Conservation (phyloP, 2,797 vertebrate genomes). For the Podarcis lilfordi region DNA sequence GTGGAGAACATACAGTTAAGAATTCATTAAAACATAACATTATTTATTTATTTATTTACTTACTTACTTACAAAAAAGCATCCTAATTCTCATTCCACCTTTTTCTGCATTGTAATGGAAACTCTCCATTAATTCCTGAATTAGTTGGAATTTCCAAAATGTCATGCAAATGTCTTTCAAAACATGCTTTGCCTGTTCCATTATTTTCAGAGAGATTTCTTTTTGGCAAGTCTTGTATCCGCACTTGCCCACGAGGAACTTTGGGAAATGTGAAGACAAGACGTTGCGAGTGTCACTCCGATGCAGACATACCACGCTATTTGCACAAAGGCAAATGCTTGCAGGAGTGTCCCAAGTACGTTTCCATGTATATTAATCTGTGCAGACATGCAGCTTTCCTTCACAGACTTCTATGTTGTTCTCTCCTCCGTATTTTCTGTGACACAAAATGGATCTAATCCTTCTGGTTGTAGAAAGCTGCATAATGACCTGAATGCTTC, state of each 20-base stretch:
- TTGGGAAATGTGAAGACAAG: slow-evolving; percentile 78
- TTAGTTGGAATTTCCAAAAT: not conserved
- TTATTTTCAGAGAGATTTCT: slow-evolving; percentile 73
- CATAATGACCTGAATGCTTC: not conserved
- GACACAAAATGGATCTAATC: not conserved
- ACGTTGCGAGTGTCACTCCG: slow-evolving; percentile 84
- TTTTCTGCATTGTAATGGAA: not conserved
- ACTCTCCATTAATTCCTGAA: not conserved
- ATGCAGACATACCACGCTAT: slow-evolving; percentile 63
- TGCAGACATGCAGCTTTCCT: not conserved
- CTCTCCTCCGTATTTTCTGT: not conserved
- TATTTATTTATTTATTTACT: not conserved
- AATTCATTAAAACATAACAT: not conserved
- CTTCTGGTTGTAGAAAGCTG: not conserved
- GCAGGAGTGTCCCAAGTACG: slow-evolving; percentile 83
- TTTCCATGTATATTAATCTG: not conserved
- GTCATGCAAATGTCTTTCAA: not conserved
- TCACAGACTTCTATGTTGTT: not conserved
- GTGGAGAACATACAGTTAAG: not conserved
- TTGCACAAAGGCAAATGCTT: slow-evolving; percentile 86
- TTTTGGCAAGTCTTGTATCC: slow-evolving; percentile 73
- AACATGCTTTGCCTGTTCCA: not conserved
- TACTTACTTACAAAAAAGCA: not conserved
- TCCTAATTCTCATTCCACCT: not conserved
- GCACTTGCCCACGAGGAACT: slow-evolving; percentile 80